These are phyloP conservation scores for Calyptommatus sinebrachiatus DNA, from an alignment of 2,113 vertebrate species.

Conservation along the genomic window DNA sequence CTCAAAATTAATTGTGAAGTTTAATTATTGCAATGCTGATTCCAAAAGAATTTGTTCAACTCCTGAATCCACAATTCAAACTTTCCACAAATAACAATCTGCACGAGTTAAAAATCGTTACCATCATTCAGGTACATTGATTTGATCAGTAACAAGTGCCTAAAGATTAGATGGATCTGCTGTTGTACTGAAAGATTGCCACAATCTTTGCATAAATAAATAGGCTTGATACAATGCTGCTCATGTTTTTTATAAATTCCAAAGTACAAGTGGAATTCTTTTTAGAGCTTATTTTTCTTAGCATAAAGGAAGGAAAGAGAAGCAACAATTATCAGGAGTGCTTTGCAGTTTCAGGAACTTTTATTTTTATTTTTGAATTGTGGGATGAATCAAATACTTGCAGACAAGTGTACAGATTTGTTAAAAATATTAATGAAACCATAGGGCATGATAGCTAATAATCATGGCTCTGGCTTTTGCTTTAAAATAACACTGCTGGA, in stretches of 20 bases:
- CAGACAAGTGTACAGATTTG: not conserved
- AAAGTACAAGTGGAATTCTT: not conserved
- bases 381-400: not conserved
- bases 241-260: not conserved
- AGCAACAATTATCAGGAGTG: not conserved
- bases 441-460: not conserved
- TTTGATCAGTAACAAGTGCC: not conserved
- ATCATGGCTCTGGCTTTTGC: not conserved
- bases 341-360: not conserved
- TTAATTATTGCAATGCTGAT: conserved; percentile 3
- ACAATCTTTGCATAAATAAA: not conserved
- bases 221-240: not conserved
- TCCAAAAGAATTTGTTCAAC: not conserved
- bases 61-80: not conserved
- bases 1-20: conserved; percentile 35
- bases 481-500: not conserved
- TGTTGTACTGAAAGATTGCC: not conserved
- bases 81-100: not conserved
- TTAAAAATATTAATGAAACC: too few species aligned
- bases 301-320: not conserved
- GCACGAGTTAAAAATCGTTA: not conserved
- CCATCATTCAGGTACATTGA: too few species aligned
- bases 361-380: not conserved
- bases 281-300: not conserved
- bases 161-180: not conserved